Evolutionary conservation across 2,888 invertebrate species (phyloP), one percentile per base, ranked within the genome.

Genomic region (Galerucella pusilla): DNA sequence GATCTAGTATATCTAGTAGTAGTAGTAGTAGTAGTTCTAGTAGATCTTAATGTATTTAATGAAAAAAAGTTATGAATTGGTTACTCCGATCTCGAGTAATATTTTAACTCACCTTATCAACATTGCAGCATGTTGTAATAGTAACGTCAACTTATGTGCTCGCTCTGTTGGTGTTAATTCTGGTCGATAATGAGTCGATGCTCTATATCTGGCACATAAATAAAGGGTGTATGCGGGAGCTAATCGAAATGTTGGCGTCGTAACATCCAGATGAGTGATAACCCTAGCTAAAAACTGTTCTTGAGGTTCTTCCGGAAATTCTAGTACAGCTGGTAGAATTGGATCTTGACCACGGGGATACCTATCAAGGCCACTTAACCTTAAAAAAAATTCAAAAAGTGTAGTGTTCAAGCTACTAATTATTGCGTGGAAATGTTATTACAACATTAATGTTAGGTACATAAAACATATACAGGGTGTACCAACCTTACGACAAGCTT

Each of bases 191-290:
- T 97, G 97, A 0, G 97, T 97, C 42, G 97, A 97, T 61, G 98
- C 96, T 71, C 97, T 92, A 86, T 97, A 98, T 85, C 94, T 92
- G 77, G 97, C 96, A 81, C 97, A 96, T 85, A 99, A 91, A 88
- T 99, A 99, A 35, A 99, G 91, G 2, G 97, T 95, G 89, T 99
- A 99, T 42, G 98, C 98, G 0, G 99, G 99, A 1, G 99, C 96
- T 77, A 99, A 91, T 86, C 97, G 97, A 89, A 99, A 99, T 81
- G 96, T 95, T 12, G 95, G 95, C 75, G 93, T 93, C 85, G 94
- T 94, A 14, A 96, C 96, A 87, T 97, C 97, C 80, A 97, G 91
- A 80, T 97, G 94, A 52, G 94, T 92, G 85, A 98, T 93, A 79
- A 97, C 94, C 60, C 96, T 93, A 76, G 94, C 93, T 68, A 99